Percentiles rank a stretch among this genome's conserved stretches.
These are phyloP conservation scores for Trachymyrmex cornetzi DNA, from an alignment of 1,140 invertebrate species.

Conservation along the genomic window DNA sequence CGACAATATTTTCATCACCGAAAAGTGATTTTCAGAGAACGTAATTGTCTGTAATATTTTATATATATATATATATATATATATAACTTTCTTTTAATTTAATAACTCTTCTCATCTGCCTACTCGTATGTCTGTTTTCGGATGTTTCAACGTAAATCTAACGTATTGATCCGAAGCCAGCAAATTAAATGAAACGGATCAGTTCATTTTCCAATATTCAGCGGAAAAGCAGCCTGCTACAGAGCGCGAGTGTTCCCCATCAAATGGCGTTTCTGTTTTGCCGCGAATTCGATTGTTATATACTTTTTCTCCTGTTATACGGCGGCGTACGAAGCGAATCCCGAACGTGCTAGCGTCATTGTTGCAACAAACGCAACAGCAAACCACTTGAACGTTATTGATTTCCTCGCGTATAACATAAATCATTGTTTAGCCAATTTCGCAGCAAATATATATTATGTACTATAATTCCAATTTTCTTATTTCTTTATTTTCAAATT, in stretches of 20 bases:
- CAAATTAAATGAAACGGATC: constrained; percentile 62
- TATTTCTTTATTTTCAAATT: not conserved
- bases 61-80: not conserved
- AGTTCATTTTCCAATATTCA: constrained; percentile 53
- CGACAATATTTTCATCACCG: not conserved
- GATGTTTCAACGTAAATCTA: constrained; percentile 8
- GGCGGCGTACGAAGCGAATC: not conserved
- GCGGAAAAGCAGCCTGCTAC: not conserved
- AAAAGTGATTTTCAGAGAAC: not conserved
- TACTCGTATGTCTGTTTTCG: not conserved
- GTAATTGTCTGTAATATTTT: not conserved
- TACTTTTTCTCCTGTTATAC: not conserved
- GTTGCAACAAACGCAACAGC: not conserved
- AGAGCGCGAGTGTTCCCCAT: not conserved
- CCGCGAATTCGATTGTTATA: constrained; percentile 25
- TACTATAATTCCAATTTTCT: not conserved
- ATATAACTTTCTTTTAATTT: not conserved
- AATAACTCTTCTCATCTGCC: not conserved
- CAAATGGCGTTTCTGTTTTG: constrained; percentile 42
- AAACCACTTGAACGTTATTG: constrained; percentile 12
- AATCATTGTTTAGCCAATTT: not conserved
- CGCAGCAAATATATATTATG: not conserved
- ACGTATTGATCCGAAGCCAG: constrained; percentile 31
- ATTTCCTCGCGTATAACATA: not conserved
- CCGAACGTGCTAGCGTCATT: not conserved